phyloP scores from a whole-genome alignment of 2,113 vertebrate species.

The Notechis scutatus region DNA sequence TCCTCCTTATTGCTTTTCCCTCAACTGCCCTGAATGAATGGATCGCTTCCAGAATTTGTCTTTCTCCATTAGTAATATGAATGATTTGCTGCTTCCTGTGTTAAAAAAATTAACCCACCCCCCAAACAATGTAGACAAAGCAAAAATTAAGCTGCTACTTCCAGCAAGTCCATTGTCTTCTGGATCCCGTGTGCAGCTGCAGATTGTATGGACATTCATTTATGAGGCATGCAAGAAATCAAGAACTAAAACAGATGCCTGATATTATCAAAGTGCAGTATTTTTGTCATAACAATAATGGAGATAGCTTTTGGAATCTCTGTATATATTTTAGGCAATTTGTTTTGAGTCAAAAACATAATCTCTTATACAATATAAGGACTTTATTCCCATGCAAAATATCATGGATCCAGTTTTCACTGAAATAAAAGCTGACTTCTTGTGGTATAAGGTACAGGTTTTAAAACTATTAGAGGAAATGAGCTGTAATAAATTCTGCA shows the following conservation, averaged over 20 bases:
- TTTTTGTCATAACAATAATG: slow-evolving; percentile 32
- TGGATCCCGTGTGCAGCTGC: slow-evolving; percentile 11
- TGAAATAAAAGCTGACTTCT: slow-evolving; percentile 20
- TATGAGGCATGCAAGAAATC: slow-evolving; percentile 41
- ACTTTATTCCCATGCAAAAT: slow-evolving; percentile 14
- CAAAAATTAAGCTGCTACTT: background rate
- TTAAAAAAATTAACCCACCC: background rate
- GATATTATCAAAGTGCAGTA: slow-evolving; percentile 35
- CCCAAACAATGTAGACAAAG: background rate
- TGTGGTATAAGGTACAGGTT: background rate
- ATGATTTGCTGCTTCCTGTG: slow-evolving; percentile 26
- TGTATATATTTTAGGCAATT: background rate
- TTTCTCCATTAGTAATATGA: background rate
- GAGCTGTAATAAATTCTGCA: background rate
- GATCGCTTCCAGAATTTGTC: background rate
- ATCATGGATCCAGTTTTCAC: slow-evolving; percentile 11
- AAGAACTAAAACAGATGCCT: slow-evolving; percentile 31
- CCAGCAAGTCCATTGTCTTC: slow-evolving; percentile 1
- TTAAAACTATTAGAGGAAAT: background rate
- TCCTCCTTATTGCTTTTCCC: background rate
- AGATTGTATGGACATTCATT: background rate
- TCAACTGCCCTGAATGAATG: background rate
- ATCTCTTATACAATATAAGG: slow-evolving; percentile 33
- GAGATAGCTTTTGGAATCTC: slow-evolving; percentile 35
- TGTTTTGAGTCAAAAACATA: slow-evolving; percentile 41